Conservation (phyloP, 2,113 vertebrate species). For the Callithrix jacchus region DNA sequence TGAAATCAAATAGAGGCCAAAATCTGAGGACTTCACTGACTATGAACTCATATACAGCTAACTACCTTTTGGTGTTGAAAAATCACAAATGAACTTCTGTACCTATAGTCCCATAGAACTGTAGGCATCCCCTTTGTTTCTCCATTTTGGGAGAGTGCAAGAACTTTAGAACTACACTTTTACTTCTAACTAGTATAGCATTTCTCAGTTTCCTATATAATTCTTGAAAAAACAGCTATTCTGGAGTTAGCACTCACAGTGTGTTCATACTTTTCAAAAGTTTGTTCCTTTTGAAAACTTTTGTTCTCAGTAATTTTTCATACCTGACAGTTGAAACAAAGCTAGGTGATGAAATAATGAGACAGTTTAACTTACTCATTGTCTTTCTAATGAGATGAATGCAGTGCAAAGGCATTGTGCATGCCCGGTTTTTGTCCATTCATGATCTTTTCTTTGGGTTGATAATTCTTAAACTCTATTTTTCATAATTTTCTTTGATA, state of each 20-base stretch:
- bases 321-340: slow-evolving; percentile 50
- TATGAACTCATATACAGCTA: neutral
- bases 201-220: slow-evolving; percentile 36
- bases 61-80: neutral
- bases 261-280: slow-evolving; percentile 18
- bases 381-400: neutral
- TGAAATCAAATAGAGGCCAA: neutral
- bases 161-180: neutral
- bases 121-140: neutral
- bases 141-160: neutral
- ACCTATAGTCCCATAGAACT: neutral
- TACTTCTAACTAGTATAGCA: neutral
- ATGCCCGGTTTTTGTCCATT: neutral
- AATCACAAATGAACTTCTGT: neutral
- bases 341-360: slow-evolving; percentile 45
- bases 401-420: rapidly evolving
- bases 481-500: slow-evolving; percentile 19
- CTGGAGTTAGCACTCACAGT: slow-evolving; percentile 10
- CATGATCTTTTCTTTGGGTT: neutral
- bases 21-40: neutral
- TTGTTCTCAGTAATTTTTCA: slow-evolving; percentile 44
- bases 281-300: slow-evolving; percentile 49
- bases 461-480: neutral
- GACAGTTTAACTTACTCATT: neutral
- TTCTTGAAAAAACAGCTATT: slow-evolving; percentile 68